Conservation (phyloP, 1,140 invertebrate species). For the Marisa cornuarietis region DNA sequence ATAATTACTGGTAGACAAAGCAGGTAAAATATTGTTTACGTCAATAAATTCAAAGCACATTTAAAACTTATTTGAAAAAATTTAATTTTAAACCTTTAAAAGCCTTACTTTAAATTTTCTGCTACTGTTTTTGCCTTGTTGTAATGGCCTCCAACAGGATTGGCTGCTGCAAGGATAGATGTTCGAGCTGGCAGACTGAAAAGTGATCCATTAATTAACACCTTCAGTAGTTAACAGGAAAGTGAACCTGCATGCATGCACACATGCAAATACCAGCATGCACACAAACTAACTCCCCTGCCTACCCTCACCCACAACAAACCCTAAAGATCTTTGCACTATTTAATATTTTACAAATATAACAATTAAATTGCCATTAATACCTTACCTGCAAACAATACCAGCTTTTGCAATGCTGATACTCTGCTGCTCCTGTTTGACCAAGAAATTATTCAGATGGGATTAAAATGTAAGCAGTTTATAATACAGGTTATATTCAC, state of each 20-base stretch:
- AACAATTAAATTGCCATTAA: too few relatives aligned
- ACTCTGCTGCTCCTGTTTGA: slow-evolving; percentile 80
- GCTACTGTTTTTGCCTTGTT: slow-evolving; percentile 85
- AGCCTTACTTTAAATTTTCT: slow-evolving; percentile 82
- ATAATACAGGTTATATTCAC: too few relatives aligned
- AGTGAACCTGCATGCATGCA: too few relatives aligned
- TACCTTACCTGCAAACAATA: slow-evolving; percentile 63
- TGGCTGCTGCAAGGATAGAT: slow-evolving; percentile 90
- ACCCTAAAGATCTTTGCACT: too few relatives aligned
- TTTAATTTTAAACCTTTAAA: not conserved
- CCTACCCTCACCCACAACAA: too few relatives aligned
- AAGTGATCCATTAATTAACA: not conserved
- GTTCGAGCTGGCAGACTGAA: slow-evolving; percentile 83
- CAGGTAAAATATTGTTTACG: too few relatives aligned
- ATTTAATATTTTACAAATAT: too few relatives aligned
- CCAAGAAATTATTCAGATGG: slow-evolving; percentile 4
- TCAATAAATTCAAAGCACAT: not conserved
- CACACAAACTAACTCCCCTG: too few relatives aligned
- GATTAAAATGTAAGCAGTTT: too few relatives aligned
- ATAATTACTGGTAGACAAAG: too few relatives aligned
- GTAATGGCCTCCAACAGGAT: slow-evolving; percentile 89
- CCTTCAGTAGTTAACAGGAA: too few relatives aligned
- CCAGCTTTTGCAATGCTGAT: slow-evolving; percentile 88
- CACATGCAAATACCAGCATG: too few relatives aligned
- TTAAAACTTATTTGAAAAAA: not conserved